A percentile compares a stretch with the other conserved stretches of the same genome.
Evolutionary conservation across 2,113 vertebrate species (phyloP).

Genomic region (Anolis carolinensis): DNA sequence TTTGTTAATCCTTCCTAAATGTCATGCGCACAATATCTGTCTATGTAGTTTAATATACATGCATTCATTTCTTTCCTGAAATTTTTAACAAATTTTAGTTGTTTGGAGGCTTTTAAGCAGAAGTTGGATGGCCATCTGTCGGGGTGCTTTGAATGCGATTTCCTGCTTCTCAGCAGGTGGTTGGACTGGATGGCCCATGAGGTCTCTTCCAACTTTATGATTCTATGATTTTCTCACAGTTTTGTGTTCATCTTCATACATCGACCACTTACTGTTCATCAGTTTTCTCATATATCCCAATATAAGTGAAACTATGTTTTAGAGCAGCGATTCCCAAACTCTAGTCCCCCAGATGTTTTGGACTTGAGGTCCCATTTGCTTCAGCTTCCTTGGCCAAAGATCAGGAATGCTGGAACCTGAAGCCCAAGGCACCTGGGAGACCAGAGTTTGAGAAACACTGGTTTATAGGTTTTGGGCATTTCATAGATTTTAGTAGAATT

Average conservation of each 20-base stretch:
- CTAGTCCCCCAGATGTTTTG: no score
- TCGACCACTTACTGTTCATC: not conserved
- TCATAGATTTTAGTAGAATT: not conserved
- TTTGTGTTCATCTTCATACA: slow-evolving; percentile 17
- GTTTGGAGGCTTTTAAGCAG: no score
- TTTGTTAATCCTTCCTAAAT: not conserved
- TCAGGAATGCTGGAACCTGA: no score
- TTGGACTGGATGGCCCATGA: no score
- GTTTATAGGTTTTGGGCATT: not conserved
- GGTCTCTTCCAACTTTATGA: no score
- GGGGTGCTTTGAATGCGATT: no score
- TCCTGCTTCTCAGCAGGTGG: no score
- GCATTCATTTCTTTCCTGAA: not conserved
- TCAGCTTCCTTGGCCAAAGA: no score
- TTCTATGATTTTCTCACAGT: not conserved
- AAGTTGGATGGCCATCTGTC: no score
- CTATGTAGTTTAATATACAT: not conserved
- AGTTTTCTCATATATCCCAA: not conserved
- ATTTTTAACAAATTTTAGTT: slow-evolving; percentile 15
- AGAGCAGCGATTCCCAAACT: not conserved
- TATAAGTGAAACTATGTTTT: not conserved
- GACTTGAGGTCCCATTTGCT: no score
- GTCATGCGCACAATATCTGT: not conserved
- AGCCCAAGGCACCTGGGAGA: no score
- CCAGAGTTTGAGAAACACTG: no score